phyloP scores from a whole-genome alignment of 2,113 vertebrate genomes.

The Gobius niger region DNA sequence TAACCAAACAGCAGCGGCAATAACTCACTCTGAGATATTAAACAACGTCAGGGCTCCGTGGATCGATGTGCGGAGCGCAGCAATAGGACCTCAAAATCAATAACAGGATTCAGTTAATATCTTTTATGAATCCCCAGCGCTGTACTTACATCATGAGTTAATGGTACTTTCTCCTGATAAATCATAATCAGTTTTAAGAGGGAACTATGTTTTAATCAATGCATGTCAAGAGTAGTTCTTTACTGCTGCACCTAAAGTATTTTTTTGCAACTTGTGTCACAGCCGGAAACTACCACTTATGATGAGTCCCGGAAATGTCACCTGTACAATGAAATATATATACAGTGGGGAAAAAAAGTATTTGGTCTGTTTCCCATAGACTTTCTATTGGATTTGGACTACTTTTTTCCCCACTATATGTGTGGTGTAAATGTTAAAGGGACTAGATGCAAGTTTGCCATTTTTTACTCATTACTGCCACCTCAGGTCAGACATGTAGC shows the following conservation, averaged over 20 bases:
- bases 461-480: no score
- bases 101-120: conserved; percentile 6
- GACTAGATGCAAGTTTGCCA: no score
- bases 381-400: no score
- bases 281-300: no score
- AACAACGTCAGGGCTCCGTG: conserved; percentile 6
- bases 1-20: background rate
- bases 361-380: no score
- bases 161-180: background rate
- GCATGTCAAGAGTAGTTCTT: background rate
- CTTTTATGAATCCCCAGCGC: background rate
- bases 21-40: background rate
- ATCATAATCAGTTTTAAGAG: background rate
- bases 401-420: no score
- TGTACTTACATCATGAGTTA: conserved; percentile 2
- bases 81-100: conserved; percentile 3
- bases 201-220: background rate
- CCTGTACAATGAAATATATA: no score
- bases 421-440: no score
- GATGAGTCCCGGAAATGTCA: no score
- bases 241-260: background rate
- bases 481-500: no score
- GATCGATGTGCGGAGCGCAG: conserved; percentile 17
- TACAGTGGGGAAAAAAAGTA: no score
- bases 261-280: background rate